Conservation (phyloP, 30 jellyfish, hydroid and myxozoan genomes). For the Mastigias papua region DNA sequence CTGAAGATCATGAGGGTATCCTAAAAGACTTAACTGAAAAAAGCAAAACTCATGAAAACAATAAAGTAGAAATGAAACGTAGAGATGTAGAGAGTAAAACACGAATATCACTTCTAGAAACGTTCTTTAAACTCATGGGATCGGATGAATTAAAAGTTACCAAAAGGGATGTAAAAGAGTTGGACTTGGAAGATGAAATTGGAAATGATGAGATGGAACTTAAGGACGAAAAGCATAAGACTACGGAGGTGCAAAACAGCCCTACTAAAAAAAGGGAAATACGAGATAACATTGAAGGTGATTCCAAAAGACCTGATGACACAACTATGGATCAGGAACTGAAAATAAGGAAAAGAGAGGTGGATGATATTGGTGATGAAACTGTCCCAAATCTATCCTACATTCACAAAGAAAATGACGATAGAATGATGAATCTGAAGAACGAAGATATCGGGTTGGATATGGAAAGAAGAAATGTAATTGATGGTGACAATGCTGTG, state of each 20-base stretch:
- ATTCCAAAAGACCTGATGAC: neutral
- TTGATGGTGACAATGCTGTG: slow-evolving; percentile 69
- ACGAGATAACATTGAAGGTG: neutral
- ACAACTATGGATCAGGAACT: slow-evolving; percentile 13
- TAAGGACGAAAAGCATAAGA: neutral
- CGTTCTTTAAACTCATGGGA: slow-evolving; percentile 49
- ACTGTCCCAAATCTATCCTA: slow-evolving; percentile 57
- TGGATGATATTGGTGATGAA: slow-evolving; percentile 68
- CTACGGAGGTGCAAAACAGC: neutral
- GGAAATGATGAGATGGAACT: neutral
- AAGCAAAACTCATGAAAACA: neutral
- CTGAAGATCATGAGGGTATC: neutral
- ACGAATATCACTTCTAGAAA: slow-evolving; percentile 15
- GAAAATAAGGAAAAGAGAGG: slow-evolving; percentile 34
- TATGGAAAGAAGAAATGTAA: slow-evolving; percentile 17
- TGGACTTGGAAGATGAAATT: slow-evolving; percentile 9
- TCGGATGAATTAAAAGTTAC: slow-evolving; percentile 9
- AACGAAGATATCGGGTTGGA: slow-evolving; percentile 2
- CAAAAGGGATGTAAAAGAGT: slow-evolving; percentile 18
- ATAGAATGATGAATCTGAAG: slow-evolving; percentile 5
- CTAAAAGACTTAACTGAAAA: neutral
- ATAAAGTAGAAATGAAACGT: neutral
- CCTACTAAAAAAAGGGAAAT: neutral
- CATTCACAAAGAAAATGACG: neutral
- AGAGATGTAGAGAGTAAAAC: slow-evolving; percentile 6